Evolutionary conservation across 1,140 invertebrate species (phyloP).

Genomic region (Nixonia krombeini): DNA sequence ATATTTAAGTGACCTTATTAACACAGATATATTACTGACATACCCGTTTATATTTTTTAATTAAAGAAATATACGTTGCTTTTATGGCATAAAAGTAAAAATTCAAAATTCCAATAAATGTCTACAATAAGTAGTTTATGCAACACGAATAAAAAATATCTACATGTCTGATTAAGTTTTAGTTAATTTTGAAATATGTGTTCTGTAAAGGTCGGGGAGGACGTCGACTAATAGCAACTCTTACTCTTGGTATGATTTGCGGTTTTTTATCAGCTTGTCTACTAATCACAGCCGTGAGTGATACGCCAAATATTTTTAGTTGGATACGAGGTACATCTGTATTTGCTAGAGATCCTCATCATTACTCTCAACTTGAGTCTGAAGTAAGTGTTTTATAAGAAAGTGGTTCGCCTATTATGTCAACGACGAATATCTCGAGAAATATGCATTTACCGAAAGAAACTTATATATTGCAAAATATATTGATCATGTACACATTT

Average conservation of each 20-base stretch:
- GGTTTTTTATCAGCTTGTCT: conserved; percentile 68
- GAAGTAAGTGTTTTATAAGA: conserved; percentile 59
- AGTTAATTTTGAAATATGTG: conserved; percentile 26
- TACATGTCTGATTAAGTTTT: too few species aligned
- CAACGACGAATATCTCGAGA: too few species aligned
- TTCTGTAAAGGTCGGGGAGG: conserved; percentile 59
- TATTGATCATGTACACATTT: too few species aligned
- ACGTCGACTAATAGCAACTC: conserved; percentile 62
- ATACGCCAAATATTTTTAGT: conserved; percentile 60
- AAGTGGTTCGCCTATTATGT: neutral
- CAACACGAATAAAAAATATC: too few species aligned
- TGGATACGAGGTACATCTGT: conserved; percentile 57
- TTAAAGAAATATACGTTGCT: too few species aligned
- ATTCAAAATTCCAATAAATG: too few species aligned
- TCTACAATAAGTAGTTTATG: too few species aligned
- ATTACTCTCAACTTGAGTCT: conserved; percentile 65
- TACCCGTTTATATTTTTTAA: too few species aligned
- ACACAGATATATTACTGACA: too few species aligned
- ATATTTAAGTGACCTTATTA: too few species aligned
- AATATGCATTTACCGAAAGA: neutral
- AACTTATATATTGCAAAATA: too few species aligned
- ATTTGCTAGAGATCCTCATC: conserved; percentile 64
- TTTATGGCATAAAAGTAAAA: too few species aligned
- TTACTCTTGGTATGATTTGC: conserved; percentile 62
- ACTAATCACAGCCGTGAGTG: conserved; percentile 59